Evolutionary conservation across 2,797 vertebrate species (phyloP).

Genomic region (Myotis myotis): DNA sequence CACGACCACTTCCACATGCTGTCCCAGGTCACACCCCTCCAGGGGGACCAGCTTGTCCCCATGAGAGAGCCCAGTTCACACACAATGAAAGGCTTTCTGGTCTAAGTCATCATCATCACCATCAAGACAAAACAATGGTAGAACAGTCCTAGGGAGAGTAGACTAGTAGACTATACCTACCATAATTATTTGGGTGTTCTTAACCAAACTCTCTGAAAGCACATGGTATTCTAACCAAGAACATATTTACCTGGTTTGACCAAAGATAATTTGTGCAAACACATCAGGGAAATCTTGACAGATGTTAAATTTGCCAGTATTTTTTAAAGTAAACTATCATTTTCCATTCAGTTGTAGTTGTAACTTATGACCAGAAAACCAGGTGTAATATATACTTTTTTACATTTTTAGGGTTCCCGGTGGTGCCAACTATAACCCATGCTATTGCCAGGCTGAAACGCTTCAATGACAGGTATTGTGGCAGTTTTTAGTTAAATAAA

Average conservation of each 20-base stretch:
- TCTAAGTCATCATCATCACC: background rate
- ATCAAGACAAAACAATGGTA: background rate
- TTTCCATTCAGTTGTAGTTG: background rate
- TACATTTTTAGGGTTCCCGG: conserved; percentile 91
- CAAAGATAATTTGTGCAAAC: background rate
- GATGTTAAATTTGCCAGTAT: background rate
- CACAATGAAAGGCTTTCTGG: background rate
- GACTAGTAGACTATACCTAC: background rate
- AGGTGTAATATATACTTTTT: conserved; percentile 20
- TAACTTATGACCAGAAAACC: background rate
- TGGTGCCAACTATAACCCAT: conserved; percentile 95
- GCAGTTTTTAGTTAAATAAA: background rate
- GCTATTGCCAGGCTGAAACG: conserved; percentile 94
- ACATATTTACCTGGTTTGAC: background rate
- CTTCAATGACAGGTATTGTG: conserved; percentile 94
- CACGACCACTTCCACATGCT: rapidly evolving
- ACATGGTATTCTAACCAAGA: background rate
- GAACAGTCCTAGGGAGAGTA: background rate
- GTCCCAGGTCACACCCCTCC: background rate
- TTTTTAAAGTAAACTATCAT: background rate
- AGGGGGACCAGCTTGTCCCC: background rate
- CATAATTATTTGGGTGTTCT: background rate
- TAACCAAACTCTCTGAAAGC: background rate
- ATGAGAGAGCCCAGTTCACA: background rate
- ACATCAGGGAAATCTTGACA: background rate